Evolutionary conservation across 64 coral and sea anemone species (phyloP), one percentile per base, ranked within the genome.

Genomic region (Pachyseris speciosa): DNA sequence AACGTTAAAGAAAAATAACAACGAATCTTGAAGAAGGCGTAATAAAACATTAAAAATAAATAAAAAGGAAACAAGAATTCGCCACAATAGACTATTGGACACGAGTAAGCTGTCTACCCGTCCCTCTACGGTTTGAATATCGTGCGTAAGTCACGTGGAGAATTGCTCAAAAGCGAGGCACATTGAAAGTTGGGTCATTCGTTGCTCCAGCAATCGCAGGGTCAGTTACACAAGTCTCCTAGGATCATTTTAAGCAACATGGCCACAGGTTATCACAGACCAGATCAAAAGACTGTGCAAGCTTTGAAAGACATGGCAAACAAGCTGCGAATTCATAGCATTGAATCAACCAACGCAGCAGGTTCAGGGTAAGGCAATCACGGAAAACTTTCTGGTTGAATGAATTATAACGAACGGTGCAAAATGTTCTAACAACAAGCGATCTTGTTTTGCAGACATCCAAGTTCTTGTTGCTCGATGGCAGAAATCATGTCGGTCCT

Each of bases 401-500:
- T 61, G 9, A 24, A 25, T 3, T 6, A 3, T 24, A 9, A 25
- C 4, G 5, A 61, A 3, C 10, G 3, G 58, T 61, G 19, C 25
- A n/a, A 65, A 89, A 52, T 31, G n/a, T 77, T 53, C 63, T 32
- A 3, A 24, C 7, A 44, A 41, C 12, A n/a, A n/a, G n/a, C 52
- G 24, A 17, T 59, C 40, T 73, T 60, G 65, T 57, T 74, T 89
- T 92, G 22, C 65, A 99, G 97, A 0, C 97, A 99, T 95, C 97
- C 97, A 67, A 95, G 93, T 74, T 99, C 97, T 47, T 99, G 97
- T 71, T 88, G 89, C 37, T 99, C 97, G 33, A 95, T 99, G 72
- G 94, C 97, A 48, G 97, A 99, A 73, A 93, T 99, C 13, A 90
- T 95, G 89, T 99, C 97, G 11, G 97, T 99, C 19, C 48, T 99